Conservation (phyloP, 2,113 vertebrate species). For the Chaetops frenatus region DNA sequence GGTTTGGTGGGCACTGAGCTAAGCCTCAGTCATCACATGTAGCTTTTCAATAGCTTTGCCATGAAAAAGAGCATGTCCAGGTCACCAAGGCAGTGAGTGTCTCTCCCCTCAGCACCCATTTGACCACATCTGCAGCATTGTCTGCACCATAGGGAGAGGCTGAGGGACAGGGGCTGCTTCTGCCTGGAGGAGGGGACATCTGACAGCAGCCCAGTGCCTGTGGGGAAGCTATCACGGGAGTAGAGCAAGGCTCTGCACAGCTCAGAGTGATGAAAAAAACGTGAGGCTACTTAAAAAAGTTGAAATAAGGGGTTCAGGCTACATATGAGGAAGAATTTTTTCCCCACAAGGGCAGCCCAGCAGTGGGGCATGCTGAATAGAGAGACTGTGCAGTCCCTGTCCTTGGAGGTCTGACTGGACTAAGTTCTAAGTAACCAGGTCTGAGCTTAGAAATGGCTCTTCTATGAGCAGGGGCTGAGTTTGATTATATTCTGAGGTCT, state of each 20-base stretch:
- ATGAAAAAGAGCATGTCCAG: neutral
- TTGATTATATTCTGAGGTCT: neutral
- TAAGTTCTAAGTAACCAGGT: neutral
- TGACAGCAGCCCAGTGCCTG: neutral
- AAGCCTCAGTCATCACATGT: neutral
- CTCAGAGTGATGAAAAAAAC: rapidly evolving
- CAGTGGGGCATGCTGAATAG: neutral
- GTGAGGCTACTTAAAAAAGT: neutral
- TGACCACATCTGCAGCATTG: neutral
- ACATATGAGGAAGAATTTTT: neutral
- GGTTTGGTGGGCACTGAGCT: neutral
- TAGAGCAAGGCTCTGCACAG: neutral
- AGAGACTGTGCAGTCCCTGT: neutral
- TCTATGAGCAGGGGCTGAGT: neutral
- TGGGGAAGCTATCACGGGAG: neutral
- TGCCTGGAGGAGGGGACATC: neutral
- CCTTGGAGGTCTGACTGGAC: neutral
- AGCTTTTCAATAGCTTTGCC: neutral
- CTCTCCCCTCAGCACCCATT: too few relatives aligned
- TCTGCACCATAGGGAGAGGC: neutral
- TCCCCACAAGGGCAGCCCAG: neutral
- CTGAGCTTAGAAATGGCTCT: neutral
- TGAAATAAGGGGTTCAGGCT: neutral
- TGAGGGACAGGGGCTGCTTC: neutral
- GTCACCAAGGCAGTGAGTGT: neutral